Base-by-base conservation (phyloP, 2,113 vertebrate species). In the Buteo buteo region DNA sequence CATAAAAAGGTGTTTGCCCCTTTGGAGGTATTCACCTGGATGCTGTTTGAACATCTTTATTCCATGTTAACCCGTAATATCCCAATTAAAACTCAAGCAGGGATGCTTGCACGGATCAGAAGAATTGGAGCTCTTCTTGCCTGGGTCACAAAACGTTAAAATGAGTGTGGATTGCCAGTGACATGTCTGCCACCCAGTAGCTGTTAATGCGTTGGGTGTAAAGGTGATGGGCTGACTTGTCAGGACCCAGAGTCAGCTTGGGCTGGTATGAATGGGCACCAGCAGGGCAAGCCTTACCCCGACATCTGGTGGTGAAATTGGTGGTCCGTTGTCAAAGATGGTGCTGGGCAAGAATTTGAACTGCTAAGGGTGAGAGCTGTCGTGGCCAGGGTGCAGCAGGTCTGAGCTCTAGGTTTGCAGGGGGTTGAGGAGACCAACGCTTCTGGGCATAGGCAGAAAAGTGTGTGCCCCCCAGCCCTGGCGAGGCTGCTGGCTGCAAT, bases 141-240 rank as follows among this genome's bases (percentile, higher is more conserved):
- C n/a, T 70, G 26, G 38, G 62, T 59, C 74, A 85, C 50, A 55
- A 77, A 34, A 59, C 5, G 14, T 38, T 55, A 25, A 44, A 57
- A 42, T 26, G 29, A 29, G 3, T 5, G 32, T 50, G 66, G 57
- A 25, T 44, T 69, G 29, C 17, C 64, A 49, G 50, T 1, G 22
- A 44, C 5, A 0, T 5, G 2, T 58, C 45, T 65, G 38, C 18
- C 44, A 42, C 22, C 6, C 0, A 2, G 22, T 31, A 76, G n/a
- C 19, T 66, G 26, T 34, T 73, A 31, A 28, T 6, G 28, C 26
- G 3, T 9, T 55, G 59, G 7, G 8, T 36, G 40, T 49, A 31
- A 78, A 10, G 31, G 38, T 34, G 38, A 17, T 31, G 44, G 42
- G 38, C 65, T 66, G n/a, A 17, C 36, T 16, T 34, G 20, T 44